Conservation (phyloP, 2,113 vertebrate species). For the Amphilophus citrinellus region DNA sequence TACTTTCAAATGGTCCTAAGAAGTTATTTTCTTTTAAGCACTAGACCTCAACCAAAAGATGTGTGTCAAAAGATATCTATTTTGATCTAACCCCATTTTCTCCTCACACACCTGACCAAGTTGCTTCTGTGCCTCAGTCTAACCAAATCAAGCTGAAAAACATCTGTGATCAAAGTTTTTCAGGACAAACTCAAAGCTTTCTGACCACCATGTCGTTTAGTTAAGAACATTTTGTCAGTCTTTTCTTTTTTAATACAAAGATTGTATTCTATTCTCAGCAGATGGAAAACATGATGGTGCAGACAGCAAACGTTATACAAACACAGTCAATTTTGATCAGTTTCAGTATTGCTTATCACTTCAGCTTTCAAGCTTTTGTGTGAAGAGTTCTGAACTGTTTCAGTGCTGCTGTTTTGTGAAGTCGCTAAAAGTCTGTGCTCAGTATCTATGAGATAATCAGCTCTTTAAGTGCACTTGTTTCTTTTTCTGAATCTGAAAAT, state of each 20-base stretch:
- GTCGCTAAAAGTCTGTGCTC: background rate
- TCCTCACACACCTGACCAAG: background rate
- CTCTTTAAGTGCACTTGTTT: constrained; percentile 37
- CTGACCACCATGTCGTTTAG: background rate
- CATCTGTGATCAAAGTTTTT: background rate
- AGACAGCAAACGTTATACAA: background rate
- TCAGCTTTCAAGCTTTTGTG: background rate
- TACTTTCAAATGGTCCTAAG: background rate
- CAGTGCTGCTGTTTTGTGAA: constrained; percentile 1
- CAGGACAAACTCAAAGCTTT: constrained; percentile 6
- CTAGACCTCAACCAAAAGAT: too few species aligned
- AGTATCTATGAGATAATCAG: background rate
- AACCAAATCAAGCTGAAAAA: background rate
- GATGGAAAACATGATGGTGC: background rate
- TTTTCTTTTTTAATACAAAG: background rate
- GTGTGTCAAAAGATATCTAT: background rate
- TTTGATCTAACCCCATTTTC: background rate
- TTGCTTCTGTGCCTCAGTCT: background rate
- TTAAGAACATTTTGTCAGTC: background rate
- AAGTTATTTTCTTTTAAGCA: background rate
- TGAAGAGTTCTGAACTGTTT: background rate
- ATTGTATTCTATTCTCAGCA: background rate
- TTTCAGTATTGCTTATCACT: background rate
- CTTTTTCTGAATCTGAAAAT: constrained; percentile 6
- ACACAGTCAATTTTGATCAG: background rate